Conservation (phyloP, 2,797 vertebrate genomes). For the Sylvilagus floridanus region DNA sequence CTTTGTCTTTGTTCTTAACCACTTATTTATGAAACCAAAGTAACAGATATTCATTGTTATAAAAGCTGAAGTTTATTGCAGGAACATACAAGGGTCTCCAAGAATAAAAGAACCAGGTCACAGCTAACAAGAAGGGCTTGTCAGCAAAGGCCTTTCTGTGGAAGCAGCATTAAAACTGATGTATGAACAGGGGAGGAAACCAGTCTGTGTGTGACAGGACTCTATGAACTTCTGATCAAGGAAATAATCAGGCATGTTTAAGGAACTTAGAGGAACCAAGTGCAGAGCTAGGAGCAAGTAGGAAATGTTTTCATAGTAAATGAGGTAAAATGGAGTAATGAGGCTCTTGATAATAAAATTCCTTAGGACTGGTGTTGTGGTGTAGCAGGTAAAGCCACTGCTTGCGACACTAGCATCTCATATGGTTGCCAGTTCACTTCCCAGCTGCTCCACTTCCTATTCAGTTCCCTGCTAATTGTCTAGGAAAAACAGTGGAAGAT, state of each 20-base stretch:
- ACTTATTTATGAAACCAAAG: background rate
- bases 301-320: background rate
- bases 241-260: background rate
- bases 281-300: background rate
- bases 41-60: background rate
- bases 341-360: slow-evolving; percentile 3
- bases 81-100: background rate
- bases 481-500: no score
- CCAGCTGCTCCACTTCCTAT: no score
- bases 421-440: no score
- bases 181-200: background rate
- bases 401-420: no score
- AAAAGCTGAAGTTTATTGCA: background rate
- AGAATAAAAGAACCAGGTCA: background rate
- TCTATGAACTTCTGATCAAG: slow-evolving; percentile 1
- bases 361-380: background rate
- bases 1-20: slow-evolving; percentile 1
- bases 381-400: no score
- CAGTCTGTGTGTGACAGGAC: background rate
- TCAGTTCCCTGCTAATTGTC: no score
- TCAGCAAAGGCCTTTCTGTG: background rate
- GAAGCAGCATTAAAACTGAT: background rate
- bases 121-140: background rate
- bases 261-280: background rate
- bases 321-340: background rate